These are phyloP conservation scores for Azemiops feae DNA, from an alignment of 2,113 vertebrate genomes.

Conservation along the genomic window DNA sequence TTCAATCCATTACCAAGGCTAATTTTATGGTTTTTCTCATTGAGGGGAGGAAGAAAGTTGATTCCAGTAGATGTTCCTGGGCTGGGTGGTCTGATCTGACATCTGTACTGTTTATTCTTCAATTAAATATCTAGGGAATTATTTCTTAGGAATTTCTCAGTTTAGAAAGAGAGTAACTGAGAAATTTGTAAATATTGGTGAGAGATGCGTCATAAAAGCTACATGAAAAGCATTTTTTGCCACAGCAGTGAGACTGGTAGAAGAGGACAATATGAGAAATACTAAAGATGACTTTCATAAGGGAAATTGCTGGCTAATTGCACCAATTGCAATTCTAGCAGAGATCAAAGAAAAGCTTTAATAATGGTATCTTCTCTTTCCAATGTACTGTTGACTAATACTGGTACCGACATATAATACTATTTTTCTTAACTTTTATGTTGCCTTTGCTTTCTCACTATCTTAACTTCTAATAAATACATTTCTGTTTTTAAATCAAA, in stretches of 20 bases:
- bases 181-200: neutral
- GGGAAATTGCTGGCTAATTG: neutral
- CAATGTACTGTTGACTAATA: neutral
- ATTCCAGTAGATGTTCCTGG: neutral
- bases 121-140: neutral
- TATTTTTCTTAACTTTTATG: neutral
- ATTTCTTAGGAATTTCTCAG: neutral
- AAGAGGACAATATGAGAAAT: neutral
- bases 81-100: neutral
- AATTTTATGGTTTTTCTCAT: neutral
- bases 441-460: neutral
- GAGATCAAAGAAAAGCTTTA: neutral
- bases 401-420: too few species aligned
- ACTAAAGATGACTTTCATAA: neutral
- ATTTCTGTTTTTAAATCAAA: neutral
- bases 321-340: neutral
- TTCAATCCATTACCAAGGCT: neutral
- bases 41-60: neutral
- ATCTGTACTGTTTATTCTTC: neutral
- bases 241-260: neutral
- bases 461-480: neutral
- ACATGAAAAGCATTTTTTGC: neutral
- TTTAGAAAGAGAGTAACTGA: neutral
- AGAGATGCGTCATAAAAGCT: neutral
- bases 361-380: neutral